A percentile compares a stretch with the other conserved stretches of the same genome.
Evolutionary conservation across 2,888 invertebrate species (phyloP).

Genomic region (Dexiosoma caninum): DNA sequence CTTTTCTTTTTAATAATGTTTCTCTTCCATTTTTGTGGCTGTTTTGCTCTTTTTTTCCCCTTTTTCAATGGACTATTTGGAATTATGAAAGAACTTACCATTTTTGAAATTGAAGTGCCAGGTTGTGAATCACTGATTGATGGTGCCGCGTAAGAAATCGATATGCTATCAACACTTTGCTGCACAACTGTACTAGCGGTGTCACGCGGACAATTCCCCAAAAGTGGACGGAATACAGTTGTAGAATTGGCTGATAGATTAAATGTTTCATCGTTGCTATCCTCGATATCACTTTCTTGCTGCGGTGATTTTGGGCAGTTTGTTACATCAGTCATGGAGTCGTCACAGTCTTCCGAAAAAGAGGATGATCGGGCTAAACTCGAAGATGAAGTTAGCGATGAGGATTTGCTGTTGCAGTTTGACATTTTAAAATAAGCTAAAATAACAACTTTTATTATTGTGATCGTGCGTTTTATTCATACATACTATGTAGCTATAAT

Average conservation of each 20-base stretch:
- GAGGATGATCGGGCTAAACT: no score
- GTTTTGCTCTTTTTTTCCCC: constrained; percentile 25
- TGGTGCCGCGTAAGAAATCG: constrained; percentile 11
- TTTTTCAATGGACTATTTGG: constrained; percentile 29
- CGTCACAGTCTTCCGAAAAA: no score
- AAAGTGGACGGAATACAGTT: constrained; percentile 18
- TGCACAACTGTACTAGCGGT: constrained; percentile 22
- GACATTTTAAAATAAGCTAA: no score
- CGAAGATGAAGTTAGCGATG: no score
- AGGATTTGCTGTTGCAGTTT: no score
- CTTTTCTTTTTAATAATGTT: constrained; percentile 40
- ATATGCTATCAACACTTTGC: constrained; percentile 16
- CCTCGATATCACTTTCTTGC: constrained; percentile 3
- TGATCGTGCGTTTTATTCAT: no score
- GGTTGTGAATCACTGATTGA: constrained; percentile 12
- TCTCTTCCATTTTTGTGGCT: constrained; percentile 39
- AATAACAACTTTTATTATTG: no score
- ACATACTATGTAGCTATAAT: no score
- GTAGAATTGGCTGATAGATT: no score
- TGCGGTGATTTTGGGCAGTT: constrained; percentile 16
- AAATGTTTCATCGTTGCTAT: constrained; percentile 23
- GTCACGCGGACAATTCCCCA: constrained; percentile 18
- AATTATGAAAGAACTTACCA: constrained; percentile 1
- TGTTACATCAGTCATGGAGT: no score
- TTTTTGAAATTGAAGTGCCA: constrained; percentile 13